phyloP scores from a whole-genome alignment of 2,888 invertebrate genomes.

The Macrophya annulata region DNA sequence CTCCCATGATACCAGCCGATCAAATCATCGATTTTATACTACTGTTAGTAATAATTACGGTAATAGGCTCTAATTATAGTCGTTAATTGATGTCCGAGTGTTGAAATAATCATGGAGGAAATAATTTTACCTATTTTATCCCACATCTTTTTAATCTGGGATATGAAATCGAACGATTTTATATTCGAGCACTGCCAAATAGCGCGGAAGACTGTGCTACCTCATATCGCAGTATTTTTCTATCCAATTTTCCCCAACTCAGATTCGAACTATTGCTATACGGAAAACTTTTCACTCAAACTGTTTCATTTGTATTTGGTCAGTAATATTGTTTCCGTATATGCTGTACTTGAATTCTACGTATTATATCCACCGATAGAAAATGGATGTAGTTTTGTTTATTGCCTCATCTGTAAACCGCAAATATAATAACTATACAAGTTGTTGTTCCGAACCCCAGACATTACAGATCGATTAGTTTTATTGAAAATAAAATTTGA shows the following conservation, averaged over 20 bases:
- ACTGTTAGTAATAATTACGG: background rate
- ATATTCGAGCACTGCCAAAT: background rate
- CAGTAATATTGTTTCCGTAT: background rate
- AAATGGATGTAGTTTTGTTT: background rate
- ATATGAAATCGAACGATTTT: background rate
- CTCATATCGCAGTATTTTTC: background rate
- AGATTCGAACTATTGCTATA: background rate
- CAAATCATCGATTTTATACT: background rate
- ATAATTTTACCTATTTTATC: background rate
- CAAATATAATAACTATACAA: background rate
- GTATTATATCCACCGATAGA: background rate
- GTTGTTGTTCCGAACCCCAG: background rate
- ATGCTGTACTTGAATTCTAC: background rate
- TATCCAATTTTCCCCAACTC: constrained; percentile 31
- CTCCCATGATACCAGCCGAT: background rate
- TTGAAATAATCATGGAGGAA: background rate
- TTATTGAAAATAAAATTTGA: background rate
- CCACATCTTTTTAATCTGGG: background rate
- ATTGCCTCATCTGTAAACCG: background rate
- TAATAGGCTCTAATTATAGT: constrained; percentile 4
- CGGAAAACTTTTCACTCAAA: background rate
- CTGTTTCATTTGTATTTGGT: constrained; percentile 1
- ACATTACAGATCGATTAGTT: background rate
- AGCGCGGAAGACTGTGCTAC: background rate
- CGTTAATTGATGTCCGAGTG: background rate